A percentile compares a stretch with the other conserved stretches of the same genome.
Evolutionary conservation across 2,113 vertebrate genomes (phyloP).

Genomic region (Myxocyprinus asiaticus): DNA sequence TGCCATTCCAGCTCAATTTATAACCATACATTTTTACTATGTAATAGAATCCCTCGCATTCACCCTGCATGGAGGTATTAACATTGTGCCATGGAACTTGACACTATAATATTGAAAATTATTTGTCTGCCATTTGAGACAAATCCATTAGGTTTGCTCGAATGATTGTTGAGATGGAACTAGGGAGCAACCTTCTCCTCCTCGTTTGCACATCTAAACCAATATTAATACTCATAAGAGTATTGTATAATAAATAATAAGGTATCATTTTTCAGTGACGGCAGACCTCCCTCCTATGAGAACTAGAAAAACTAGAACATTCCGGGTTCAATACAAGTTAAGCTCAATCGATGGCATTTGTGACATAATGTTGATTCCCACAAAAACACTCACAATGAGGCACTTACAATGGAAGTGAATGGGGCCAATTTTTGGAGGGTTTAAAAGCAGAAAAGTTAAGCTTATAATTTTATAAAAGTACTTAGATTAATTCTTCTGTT

Average conservation of each 20-base stretch:
- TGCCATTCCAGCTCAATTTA: slow-evolving; percentile 40
- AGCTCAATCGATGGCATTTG: no score
- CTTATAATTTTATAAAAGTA: no score
- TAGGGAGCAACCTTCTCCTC: not conserved
- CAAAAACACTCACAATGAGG: no score
- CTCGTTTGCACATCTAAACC: not conserved
- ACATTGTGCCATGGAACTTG: slow-evolving; percentile 19
- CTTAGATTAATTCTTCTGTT: no score
- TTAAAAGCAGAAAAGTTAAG: no score
- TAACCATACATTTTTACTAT: slow-evolving; percentile 31
- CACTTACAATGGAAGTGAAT: no score
- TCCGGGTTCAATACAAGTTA: no score
- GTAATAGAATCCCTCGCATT: slow-evolving; percentile 29
- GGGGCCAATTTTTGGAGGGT: no score
- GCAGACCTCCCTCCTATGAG: no score
- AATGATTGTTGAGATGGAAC: slow-evolving; percentile 13
- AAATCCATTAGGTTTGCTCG: slow-evolving; percentile 29
- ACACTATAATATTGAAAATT: slow-evolving; percentile 29
- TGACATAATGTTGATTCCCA: no score
- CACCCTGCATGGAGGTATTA: slow-evolving; percentile 19
- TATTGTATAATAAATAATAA: not conserved
- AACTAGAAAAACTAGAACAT: no score
- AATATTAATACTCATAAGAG: slow-evolving; percentile 7
- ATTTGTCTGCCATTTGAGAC: slow-evolving; percentile 33
- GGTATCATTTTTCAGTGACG: not conserved